Base-by-base conservation (phyloP, 2,113 vertebrate species). In the Bujurquina vittata region DNA sequence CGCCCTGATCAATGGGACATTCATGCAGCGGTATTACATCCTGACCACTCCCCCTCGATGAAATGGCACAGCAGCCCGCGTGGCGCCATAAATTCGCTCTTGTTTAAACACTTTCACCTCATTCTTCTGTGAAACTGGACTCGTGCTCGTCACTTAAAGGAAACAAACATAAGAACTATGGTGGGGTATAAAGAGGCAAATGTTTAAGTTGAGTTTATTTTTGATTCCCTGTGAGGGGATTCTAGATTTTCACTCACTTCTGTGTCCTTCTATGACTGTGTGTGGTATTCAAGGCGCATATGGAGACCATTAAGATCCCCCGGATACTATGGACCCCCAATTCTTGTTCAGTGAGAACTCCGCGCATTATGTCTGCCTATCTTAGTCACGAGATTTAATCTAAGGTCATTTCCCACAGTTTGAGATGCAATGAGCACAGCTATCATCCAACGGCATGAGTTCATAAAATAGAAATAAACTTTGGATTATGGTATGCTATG, bases 1-100 rank as follows among this genome's bases (percentile, higher is more conserved):
- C 43, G 69, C 58, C 58, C 85, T 75, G 91, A 94, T 94, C 91
- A 93, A 94, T 94, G 94, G 87, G 59, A 92, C 92, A 93, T 93
- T 94, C 93, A 94, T 91, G 84, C 80, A 57, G 82, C 69, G 1
- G 59, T 33, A 79, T 86, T 88, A 62, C 83, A 81, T 73, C 83
- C 65, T 87, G 85, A 82, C 40, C 5, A 63, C 84, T 78, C 84
- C 77, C 26, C 75, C 65, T 56, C 14, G 3, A 81, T 87, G 75
- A 85, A 83, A 85, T 69, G 79, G 86, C 83, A 88, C 72, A 29
- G 83, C 83, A 85, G 85, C 61, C 85, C 31, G 78, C 8, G 3
- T 14, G 76, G 86, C 73, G 75, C 84, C 89, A 55, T 92, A 88
- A 81, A 91, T 89, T 82, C 52, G 31, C 81, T 86, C 87, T 82